Evolutionary conservation across 2,888 invertebrate genomes (phyloP).

Genomic region (Pachydiplax longipennis): DNA sequence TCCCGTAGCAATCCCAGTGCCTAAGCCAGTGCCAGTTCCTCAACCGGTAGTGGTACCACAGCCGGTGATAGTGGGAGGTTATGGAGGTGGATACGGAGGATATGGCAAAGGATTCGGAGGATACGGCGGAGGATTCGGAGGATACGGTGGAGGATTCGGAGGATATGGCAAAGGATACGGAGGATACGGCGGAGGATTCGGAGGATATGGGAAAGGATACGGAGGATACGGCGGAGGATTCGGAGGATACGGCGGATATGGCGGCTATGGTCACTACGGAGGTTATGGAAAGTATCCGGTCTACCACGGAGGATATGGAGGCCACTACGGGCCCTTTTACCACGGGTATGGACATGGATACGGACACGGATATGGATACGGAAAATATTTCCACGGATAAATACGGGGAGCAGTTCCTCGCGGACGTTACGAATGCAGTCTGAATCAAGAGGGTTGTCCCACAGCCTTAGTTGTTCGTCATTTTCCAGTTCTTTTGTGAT

Average conservation of each 20-base stretch:
- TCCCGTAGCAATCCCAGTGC: slow-evolving; percentile 60
- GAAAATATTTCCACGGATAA: neutral
- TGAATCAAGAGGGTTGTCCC: neutral
- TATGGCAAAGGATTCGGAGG: neutral
- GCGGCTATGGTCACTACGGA: neutral
- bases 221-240: neutral
- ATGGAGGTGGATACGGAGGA: neutral
- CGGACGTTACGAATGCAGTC: neutral
- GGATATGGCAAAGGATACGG: neutral
- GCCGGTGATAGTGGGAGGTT: slow-evolving; percentile 55
- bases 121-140: neutral
- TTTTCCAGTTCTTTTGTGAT: neutral
- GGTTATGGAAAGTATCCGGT: neutral
- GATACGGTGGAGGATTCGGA: neutral
- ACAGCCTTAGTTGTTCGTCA: neutral
- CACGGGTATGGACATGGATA: neutral
- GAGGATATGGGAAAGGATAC: neutral
- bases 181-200: neutral
- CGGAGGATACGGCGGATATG: neutral
- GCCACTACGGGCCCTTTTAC: neutral
- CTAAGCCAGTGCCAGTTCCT: slow-evolving; percentile 55
- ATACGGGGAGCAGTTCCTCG: neutral
- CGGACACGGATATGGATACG: neutral
- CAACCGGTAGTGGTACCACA: slow-evolving; percentile 58
- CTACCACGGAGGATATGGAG: neutral